Conservation (phyloP, 2,797 vertebrate species). For the Graptemys geographica region DNA sequence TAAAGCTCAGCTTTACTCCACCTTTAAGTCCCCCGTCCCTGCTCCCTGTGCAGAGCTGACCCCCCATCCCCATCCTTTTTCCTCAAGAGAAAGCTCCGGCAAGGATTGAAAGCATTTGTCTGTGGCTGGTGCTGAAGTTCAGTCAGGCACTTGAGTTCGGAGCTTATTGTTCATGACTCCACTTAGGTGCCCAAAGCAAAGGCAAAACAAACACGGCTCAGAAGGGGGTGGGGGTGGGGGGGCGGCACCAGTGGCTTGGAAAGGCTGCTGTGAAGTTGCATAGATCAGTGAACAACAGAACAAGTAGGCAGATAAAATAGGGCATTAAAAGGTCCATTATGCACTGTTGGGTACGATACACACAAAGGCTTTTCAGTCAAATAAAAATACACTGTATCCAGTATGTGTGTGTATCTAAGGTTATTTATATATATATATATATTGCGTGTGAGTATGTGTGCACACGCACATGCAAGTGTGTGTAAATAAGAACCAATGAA, state of each 20-base stretch:
- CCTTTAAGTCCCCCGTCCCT: background rate
- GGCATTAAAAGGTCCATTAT: background rate
- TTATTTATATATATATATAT: background rate
- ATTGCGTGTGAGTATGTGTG: too few species aligned
- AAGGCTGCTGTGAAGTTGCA: background rate
- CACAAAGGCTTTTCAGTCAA: background rate
- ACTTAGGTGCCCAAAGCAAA: background rate
- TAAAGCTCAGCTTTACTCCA: background rate
- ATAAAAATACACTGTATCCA: background rate
- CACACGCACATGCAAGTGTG: too few species aligned
- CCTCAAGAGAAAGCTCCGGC: background rate
- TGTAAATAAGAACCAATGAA: background rate
- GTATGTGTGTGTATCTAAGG: background rate
- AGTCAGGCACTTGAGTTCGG: background rate
- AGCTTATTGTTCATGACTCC: background rate
- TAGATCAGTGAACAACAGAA: accelerated
- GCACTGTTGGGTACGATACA: background rate
- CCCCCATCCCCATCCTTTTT: background rate
- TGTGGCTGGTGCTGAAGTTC: background rate
- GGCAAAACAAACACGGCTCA: accelerated
- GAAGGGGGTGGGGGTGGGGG: accelerated
- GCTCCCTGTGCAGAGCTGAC: background rate
- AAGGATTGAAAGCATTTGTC: background rate
- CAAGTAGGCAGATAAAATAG: accelerated
- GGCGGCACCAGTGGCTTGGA: background rate